Conservation (phyloP, 2,888 invertebrate genomes). For the Nasonia oneida region DNA sequence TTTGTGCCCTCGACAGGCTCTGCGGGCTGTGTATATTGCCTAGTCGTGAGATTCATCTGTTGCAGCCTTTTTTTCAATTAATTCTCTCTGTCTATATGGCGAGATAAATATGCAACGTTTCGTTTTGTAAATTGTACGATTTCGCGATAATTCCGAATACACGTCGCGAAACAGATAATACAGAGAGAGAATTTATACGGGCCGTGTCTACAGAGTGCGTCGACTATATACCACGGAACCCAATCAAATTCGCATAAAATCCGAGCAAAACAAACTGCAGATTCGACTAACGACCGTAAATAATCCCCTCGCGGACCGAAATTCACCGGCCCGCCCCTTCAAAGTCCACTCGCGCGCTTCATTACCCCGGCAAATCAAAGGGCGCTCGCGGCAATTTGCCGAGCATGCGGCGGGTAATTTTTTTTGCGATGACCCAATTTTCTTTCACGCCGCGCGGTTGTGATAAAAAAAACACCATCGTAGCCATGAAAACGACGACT, state of each 20-base stretch:
- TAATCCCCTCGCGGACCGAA: conserved; percentile 13
- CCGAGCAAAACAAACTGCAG: conserved; percentile 3
- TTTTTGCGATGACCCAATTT: conserved; percentile 31
- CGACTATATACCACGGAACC: not conserved
- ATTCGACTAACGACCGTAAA: conserved; percentile 29
- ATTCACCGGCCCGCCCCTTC: not conserved
- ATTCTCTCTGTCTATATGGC: too few relatives aligned
- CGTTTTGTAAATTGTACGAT: too few relatives aligned
- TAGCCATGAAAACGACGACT: not conserved
- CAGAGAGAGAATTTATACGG: too few relatives aligned
- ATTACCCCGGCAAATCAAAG: conserved; percentile 46
- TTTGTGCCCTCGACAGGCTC: not conserved
- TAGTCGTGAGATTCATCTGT: not conserved
- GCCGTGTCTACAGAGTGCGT: too few relatives aligned
- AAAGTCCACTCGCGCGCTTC: conserved; percentile 27
- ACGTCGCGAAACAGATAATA: too few relatives aligned
- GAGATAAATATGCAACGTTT: too few relatives aligned
- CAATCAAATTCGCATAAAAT: conserved; percentile 12
- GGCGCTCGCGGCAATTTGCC: conserved; percentile 22
- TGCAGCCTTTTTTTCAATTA: not conserved
- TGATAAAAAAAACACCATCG: not conserved
- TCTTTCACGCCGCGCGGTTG: not conserved
- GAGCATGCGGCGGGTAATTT: conserved; percentile 6
- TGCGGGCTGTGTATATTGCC: not conserved
- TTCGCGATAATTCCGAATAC: too few relatives aligned